phyloP scores from a whole-genome alignment of 1,140 invertebrate genomes.

The Sesamia nonagrioides region DNA sequence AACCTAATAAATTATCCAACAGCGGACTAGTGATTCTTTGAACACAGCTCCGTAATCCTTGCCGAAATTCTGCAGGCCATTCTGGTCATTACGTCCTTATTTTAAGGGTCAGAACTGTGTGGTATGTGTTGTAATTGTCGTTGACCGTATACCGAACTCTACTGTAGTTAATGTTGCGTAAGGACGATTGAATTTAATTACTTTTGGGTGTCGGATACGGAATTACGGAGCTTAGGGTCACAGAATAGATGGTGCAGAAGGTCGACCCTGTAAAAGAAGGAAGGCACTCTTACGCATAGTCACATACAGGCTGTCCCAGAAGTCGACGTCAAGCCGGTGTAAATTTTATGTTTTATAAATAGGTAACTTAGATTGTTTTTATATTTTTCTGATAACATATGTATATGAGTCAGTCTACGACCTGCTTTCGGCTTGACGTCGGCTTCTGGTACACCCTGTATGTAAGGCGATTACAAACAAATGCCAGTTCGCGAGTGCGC shows the following conservation, averaged over 20 bases:
- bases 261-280: no score
- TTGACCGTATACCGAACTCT: conserved; percentile 31
- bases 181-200: conserved; percentile 51
- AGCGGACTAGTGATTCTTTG: conserved; percentile 3
- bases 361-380: no score
- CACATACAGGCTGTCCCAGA: no score
- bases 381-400: no score
- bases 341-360: no score
- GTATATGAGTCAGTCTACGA: no score
- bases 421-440: no score
- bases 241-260: neutral
- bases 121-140: conserved; percentile 5
- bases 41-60: conserved; percentile 16
- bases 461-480: no score
- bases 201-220: conserved; percentile 28
- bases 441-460: no score
- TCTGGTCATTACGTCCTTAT: neutral
- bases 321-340: no score
- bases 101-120: conserved; percentile 16
- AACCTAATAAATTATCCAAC: conserved; percentile 45
- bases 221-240: neutral
- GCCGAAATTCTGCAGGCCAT: neutral
- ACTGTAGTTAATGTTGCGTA: conserved; percentile 49
- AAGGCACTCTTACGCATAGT: no score
- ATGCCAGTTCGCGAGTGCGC: no score